phyloP scores from a whole-genome alignment of 2,113 vertebrate species.

The Mandrillus leucophaeus region DNA sequence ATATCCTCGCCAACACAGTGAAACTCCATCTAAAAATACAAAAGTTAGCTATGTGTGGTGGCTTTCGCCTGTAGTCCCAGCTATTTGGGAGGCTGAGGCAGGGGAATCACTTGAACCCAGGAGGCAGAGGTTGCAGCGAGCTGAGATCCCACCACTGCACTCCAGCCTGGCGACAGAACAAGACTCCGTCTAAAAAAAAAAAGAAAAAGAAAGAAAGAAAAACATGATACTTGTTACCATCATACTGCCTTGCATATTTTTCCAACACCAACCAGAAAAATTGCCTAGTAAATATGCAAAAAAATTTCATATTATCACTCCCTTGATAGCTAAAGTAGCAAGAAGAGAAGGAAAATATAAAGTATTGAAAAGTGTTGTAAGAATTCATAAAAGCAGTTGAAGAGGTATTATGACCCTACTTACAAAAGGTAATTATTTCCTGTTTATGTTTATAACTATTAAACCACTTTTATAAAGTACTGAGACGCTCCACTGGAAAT shows the following conservation, averaged over 20 bases:
- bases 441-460: conserved; percentile 19
- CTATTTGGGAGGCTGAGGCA: too few relatives aligned
- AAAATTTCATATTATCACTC: not conserved
- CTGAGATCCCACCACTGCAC: too few relatives aligned
- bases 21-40: too few relatives aligned
- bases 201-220: not conserved
- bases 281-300: not conserved
- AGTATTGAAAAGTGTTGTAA: not conserved
- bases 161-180: too few relatives aligned
- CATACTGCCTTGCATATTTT: not conserved
- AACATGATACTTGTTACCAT: not conserved
- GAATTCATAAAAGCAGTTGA: not conserved
- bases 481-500: not conserved
- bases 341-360: not conserved
- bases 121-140: too few relatives aligned
- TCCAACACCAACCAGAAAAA: not conserved
- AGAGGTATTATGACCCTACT: not conserved
- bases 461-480: not conserved
- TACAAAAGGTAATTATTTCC: conserved; percentile 8
- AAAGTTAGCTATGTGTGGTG: too few relatives aligned
- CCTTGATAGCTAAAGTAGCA: not conserved
- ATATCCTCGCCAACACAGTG: too few relatives aligned
- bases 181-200: too few relatives aligned
- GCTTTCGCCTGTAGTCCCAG: too few relatives aligned
- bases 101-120: too few relatives aligned